Base-by-base conservation (phyloP, 2,888 invertebrate species). In the Epsilonema sp. region DNA sequence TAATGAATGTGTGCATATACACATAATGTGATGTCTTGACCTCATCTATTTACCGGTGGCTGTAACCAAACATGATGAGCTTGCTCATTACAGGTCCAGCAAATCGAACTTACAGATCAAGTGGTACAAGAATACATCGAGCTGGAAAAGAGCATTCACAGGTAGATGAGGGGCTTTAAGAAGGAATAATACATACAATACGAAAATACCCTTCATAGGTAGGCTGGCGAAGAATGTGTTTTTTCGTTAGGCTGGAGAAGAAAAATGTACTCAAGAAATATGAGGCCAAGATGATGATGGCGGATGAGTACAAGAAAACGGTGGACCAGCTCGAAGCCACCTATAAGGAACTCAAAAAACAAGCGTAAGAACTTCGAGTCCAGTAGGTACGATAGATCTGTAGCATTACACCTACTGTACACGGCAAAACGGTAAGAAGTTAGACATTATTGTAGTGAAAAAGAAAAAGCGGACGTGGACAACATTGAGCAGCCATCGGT, bases 391-490 rank as follows among this genome's bases (percentile, higher is more conserved):
- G n/a, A n/a, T n/a, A n/a, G n/a, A n/a, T n/a, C n/a, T n/a, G n/a
- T n/a, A n/a, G n/a, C 19, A 5, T 20, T n/a, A 16, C 31, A 44
- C 26, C 8, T 26, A 26, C 8, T 44, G 4, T 13, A 20, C 26
- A 4, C 8, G 11, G 8, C 13, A 42, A 23, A n/a, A n/a, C n/a
- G n/a, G n/a, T n/a, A n/a, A n/a, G n/a, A n/a, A 11, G 31, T 31
- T 11, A 31, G 8, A 8, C 8, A 31, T 3, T 46, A 2, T 49
- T 58, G 37, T 54, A 68, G 68, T 4, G 62, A 60, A 38, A 67
- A 68, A 47, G 68, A 68, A 49, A 65, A 64, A 47, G 59, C 60
- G 2, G 69, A 69, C 52, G 63, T 69, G 21, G 66, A 67, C 46
- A 64, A 67, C 43, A 60, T 65, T 45, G 58, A 62, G 37, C 59